Base-by-base conservation (phyloP, 2,888 invertebrate species). In the Pachydiplax longipennis region DNA sequence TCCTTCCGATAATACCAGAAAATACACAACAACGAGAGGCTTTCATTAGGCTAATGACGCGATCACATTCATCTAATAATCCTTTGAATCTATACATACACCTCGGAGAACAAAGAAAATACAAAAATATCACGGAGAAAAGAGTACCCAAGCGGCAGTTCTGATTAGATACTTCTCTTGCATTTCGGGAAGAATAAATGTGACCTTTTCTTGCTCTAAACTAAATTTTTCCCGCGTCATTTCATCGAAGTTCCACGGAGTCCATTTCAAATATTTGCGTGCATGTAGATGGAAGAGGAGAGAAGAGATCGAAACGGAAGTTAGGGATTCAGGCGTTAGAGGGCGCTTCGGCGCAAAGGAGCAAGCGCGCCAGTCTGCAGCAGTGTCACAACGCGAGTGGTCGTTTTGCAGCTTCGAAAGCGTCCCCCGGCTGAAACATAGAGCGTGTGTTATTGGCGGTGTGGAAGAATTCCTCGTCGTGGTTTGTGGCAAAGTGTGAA, bases 331-430 rank as follows among this genome's bases (percentile, higher is more conserved):
- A 73, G 73, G 73, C 73, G 13, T 73, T 31, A 73, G 73, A 73
- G 83, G 83, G 83, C 35, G 87, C 8, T 44, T 25, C 40, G 48
- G 61, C 22, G n/a, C 25, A 83, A 35, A 18, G 61, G 58, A 87
- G 87, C 61, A 65, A 61, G 87, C 87, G 87, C 87, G 87, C 61
- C 40, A 87, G 87, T 87, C 87, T 87, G 87, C 87, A 87, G 87
- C 87, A 87, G 87, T 87, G 37, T 40, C 87, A n/a, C 65, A n/a
- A 12, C 35, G 87, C 61, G 87, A 87, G 65, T 61, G 87, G 65
- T 18, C 87, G 37, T 0, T n/a, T n/a, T n/a, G n/a, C n/a, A n/a
- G n/a, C 48, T 13, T 13, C 12, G 1, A 48, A 48, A 4, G 1
- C 18, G 53, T 15, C 53, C 4, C 53, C 18, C 5, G 53, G 53